Evolutionary conservation across 2,797 vertebrate species (phyloP), one percentile per base, ranked within the genome.

Genomic region (Notolabrus celidotus): DNA sequence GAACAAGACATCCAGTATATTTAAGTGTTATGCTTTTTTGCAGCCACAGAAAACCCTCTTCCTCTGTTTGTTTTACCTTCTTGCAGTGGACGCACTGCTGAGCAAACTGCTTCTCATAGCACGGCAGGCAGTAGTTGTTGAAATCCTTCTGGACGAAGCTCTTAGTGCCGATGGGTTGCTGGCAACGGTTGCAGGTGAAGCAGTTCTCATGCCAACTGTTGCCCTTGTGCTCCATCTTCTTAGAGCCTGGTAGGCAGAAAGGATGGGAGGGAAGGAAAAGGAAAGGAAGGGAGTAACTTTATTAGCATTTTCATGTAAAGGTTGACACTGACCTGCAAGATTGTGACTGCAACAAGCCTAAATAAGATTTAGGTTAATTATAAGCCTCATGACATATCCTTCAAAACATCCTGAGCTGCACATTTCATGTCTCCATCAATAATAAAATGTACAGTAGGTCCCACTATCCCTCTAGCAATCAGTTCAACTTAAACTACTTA

Each of bases 161-260:
- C 90, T 94, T 96, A 74, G 95, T 97, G 75, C 97, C 97, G 0
- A 99, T 98, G 3, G 96, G 96, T 85, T 97, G 95, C 79, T 97
- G 96, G 88, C 97, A 99, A 62, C 76, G 94, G 60, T 92, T 94
- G 87, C 97, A 99, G 83, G 91, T 89, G 69, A 99, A 99, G 70
- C 97, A 99, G 20, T 93, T 95, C 95, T 98, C 96, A 0, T 99
- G 97, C 97, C 97, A 99, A 82, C 95, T 98, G 88, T 92, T 96
- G 55, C 96, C 96, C 85, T 95, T 97, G 56, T 98, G 96, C 86
- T 98, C 97, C 96, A 99, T 97, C 93, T 98, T 99, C 78, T 96
- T 97, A 50, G 96, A 96, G 61, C 97, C 97, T 99, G 61, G 36
- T 29, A 1, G 15, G 15, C 1, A 16, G 27, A 49, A 45, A 17